Percentiles rank a stretch among this genome's conserved stretches.
These are phyloP conservation scores for Melitaea cinxia DNA, from an alignment of 1,140 invertebrate genomes.

Conservation along the genomic window DNA sequence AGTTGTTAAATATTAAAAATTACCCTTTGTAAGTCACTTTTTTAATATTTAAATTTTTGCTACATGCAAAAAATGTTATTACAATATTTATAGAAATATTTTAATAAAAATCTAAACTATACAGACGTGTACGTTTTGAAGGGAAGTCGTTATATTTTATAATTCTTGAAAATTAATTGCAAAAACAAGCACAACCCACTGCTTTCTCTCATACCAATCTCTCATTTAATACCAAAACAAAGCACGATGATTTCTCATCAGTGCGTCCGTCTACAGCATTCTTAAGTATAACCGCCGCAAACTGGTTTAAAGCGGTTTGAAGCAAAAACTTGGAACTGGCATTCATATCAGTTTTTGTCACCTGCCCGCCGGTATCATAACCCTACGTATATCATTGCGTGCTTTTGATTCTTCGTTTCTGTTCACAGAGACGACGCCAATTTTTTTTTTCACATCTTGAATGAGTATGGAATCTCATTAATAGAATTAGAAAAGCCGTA, in stretches of 20 bases:
- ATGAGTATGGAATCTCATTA: conserved; percentile 46
- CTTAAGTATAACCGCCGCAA: conserved; percentile 58
- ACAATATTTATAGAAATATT: neutral
- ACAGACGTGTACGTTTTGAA: neutral
- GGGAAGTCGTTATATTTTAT: neutral
- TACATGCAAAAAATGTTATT: too few species aligned
- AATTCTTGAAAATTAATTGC: neutral
- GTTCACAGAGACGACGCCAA: conserved; percentile 28
- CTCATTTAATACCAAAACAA: conserved; percentile 25
- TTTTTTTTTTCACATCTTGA: conserved; percentile 37
- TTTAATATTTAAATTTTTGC: too few species aligned
- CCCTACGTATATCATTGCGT: conserved; percentile 35
- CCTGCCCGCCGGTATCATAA: conserved; percentile 44
- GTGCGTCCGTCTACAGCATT: conserved; percentile 53
- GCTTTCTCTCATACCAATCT: neutral
- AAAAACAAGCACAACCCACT: neutral
- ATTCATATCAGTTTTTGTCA: conserved; percentile 73
- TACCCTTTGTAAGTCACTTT: too few species aligned
- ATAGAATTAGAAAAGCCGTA: conserved; percentile 39
- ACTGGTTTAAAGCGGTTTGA: conserved; percentile 52
- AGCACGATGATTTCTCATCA: conserved; percentile 53
- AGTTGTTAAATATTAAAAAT: neutral
- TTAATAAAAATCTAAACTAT: neutral
- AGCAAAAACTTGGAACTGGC: conserved; percentile 60
- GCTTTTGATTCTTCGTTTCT: conserved; percentile 20